Evolutionary conservation across 2,888 invertebrate genomes (phyloP).

Genomic region (Pteria penguin): DNA sequence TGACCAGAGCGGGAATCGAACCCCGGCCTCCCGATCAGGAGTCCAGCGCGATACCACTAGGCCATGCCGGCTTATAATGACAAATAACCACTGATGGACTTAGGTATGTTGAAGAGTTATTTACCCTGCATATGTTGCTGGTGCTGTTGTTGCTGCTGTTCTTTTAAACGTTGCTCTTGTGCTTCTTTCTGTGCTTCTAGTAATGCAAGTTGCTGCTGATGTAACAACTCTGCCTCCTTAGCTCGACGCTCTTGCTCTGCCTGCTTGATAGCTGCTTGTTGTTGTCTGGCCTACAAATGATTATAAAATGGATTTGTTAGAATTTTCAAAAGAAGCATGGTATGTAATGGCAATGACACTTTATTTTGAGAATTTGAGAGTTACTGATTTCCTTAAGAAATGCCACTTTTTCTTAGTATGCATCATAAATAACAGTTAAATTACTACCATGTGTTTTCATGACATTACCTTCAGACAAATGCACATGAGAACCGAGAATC

Average conservation of each 20-base stretch:
- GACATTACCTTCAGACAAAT: no score
- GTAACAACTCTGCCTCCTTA: constrained; percentile 64
- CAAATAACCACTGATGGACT: no score
- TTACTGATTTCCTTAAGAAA: no score
- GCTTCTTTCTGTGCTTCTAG: constrained; percentile 69
- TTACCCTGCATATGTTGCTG: not conserved
- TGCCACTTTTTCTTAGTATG: no score
- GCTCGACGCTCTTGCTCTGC: constrained; percentile 56
- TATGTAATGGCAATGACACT: not conserved
- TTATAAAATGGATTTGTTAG: not conserved
- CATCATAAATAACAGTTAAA: no score
- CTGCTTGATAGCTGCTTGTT: constrained; percentile 57
- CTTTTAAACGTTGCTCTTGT: constrained; percentile 49
- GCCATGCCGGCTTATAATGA: no score
- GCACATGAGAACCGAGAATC: no score
- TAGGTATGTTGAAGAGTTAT: not conserved
- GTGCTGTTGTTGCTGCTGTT: constrained; percentile 39
- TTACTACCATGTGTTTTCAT: no score
- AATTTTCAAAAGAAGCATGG: not conserved
- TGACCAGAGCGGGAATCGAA: no score
- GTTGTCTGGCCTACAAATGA: constrained; percentile 35
- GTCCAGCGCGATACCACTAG: no score
- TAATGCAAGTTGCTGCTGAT: constrained; percentile 72
- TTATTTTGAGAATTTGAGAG: no score
- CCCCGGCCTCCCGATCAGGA: no score